phyloP scores from a whole-genome alignment of 2,888 invertebrate genomes.

The Anthoptus insignis region DNA sequence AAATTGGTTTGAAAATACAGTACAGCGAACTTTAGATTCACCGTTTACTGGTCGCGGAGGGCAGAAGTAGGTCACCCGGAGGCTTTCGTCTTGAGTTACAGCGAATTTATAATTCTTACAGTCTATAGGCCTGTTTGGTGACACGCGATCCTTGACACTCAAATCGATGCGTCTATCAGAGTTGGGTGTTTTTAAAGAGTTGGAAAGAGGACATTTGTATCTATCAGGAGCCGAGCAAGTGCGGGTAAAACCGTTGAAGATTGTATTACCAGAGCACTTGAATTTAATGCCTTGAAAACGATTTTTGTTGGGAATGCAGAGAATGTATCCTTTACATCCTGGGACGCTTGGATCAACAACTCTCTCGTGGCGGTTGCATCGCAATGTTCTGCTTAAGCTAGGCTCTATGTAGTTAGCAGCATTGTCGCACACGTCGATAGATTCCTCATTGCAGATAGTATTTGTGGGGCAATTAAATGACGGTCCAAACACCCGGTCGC shows the following conservation, averaged over 20 bases:
- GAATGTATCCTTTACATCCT: slow-evolving; percentile 79
- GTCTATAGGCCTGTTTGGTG: slow-evolving; percentile 63
- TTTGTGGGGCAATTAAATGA: slow-evolving; percentile 73
- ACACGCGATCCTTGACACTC: slow-evolving; percentile 34
- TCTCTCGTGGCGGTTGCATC: slow-evolving; percentile 73
- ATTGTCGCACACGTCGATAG: slow-evolving; percentile 75
- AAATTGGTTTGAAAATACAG: slow-evolving; percentile 79
- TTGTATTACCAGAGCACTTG: slow-evolving; percentile 75
- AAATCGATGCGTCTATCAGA: too few species aligned
- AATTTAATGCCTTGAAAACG: slow-evolving; percentile 80
- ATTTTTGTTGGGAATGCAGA: slow-evolving; percentile 77
- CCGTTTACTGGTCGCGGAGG: slow-evolving; percentile 69
- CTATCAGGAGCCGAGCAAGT: slow-evolving; percentile 73
- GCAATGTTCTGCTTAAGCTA: slow-evolving; percentile 61
- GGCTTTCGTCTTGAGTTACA: slow-evolving; percentile 67
- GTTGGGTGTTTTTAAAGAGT: too few species aligned
- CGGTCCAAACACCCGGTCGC: slow-evolving; percentile 66
- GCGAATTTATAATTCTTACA: slow-evolving; percentile 80
- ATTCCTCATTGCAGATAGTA: slow-evolving; percentile 78
- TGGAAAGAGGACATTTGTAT: slow-evolving; percentile 71
- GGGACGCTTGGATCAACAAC: slow-evolving; percentile 76
- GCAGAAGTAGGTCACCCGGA: slow-evolving; percentile 75
- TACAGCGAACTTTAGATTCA: slow-evolving; percentile 67
- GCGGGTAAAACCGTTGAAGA: slow-evolving; percentile 75
- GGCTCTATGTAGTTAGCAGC: slow-evolving; percentile 72